Percentiles rank a stretch among this genome's conserved stretches.
Conservation (phyloP, 2,888 invertebrate genomes). For the Lepetodrilus schrolli region DNA sequence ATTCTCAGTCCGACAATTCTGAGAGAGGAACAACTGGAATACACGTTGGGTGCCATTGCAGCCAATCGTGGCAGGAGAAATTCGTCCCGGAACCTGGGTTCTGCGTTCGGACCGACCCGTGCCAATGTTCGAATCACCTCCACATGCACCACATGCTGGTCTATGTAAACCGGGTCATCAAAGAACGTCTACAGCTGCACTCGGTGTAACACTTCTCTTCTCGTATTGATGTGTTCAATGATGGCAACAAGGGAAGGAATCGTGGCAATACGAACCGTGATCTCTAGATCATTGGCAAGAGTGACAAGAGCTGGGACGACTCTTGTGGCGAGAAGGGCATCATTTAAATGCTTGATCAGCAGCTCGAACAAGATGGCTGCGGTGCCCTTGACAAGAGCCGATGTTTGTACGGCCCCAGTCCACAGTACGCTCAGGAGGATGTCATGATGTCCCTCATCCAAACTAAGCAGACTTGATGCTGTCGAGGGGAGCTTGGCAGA, state of each 20-base stretch:
- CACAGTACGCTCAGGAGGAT: conserved; percentile 81
- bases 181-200: conserved; percentile 76
- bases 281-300: conserved; percentile 82
- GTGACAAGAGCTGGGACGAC: conserved; percentile 84
- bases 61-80: too few species aligned
- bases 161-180: conserved; percentile 74
- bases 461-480: conserved; percentile 69
- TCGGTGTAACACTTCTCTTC: conserved; percentile 77
- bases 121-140: conserved; percentile 81
- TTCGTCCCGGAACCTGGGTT: conserved; percentile 80
- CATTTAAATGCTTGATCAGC: conserved; percentile 78
- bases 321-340: conserved; percentile 79
- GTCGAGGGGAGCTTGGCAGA: conserved; percentile 78
- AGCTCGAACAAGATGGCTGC: conserved; percentile 78
- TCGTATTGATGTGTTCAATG: conserved; percentile 75
- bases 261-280: conserved; percentile 80
- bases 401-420: conserved; percentile 82
- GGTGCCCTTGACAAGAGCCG: conserved; percentile 80
- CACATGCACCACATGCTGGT: conserved; percentile 77
- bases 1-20: too few species aligned
- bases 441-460: conserved; percentile 77
- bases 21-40: too few species aligned
- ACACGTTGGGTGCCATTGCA: too few species aligned
- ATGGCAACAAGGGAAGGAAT: conserved; percentile 81
- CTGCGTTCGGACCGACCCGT: conserved; percentile 80